Evolutionary conservation across 1,140 invertebrate species (phyloP), one percentile per base, ranked within the genome.

Genomic region (Zaprionus africanus): DNA sequence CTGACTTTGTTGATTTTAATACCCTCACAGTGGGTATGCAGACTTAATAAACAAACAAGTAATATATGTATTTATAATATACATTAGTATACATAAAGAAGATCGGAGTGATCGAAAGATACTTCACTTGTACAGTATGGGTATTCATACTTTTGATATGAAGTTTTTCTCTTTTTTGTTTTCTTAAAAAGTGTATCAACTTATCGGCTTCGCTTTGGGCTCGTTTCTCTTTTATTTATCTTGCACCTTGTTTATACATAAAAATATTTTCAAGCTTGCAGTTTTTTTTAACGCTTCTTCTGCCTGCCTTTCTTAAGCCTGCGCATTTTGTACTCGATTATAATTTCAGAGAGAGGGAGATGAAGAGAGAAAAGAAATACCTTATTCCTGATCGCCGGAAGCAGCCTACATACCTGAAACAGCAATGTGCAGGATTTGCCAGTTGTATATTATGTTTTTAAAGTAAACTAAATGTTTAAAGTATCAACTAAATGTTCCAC

Each of bases 201-300:
- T 6, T 4, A 5, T 68, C 49, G 34, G 1, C 13, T 46, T 43
- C 2, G 2, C 9, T 17, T 26, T 22, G 0, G 11, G 28, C 1
- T 17, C 19, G 59, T 61, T 54, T 54, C 13, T 66, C 59, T 64
- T 58, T 61, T 64, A 59, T 74, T 71, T 87, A 83, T 80, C 73
- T 83, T 81, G 64, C 84, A 78, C 60, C 84, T 84, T 79, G 85
- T 90, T 90, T 84, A 88, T 81, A 76, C 68, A 76, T 83, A 78
- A 62, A 87, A 88, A 79, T 81, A 83, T 80, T 78, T 87, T 46
- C 74, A 80, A 66, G 74, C 69, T 80, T 80, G 78, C 78, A 82
- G 54, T 79, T 79, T 76, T 53, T 51, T 53, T 60, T 74, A 38
- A 41, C 43, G 62, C 26, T 78, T 58, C 28, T 64, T 66, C 28